Conservation (phyloP, 2,797 vertebrate species). For the Diceros bicornis region DNA sequence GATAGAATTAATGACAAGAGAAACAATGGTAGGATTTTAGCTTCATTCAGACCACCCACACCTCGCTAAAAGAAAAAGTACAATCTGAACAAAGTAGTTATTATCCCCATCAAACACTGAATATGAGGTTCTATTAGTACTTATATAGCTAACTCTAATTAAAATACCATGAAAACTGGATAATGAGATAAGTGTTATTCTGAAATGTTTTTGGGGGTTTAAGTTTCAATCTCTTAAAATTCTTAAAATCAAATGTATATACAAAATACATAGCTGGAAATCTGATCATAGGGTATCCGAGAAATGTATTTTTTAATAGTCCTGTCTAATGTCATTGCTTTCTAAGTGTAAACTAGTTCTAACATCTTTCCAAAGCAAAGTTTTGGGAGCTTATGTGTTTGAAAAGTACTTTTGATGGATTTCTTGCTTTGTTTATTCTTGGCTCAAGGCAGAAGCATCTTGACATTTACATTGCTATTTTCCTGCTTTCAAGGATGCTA, state of each 20-base stretch:
- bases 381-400: slow-evolving; percentile 50
- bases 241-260: background rate
- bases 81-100: slow-evolving; percentile 60
- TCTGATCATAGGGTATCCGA: background rate
- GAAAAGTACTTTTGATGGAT: slow-evolving; percentile 66
- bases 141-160: slow-evolving; percentile 49
- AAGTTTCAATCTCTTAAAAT: slow-evolving; percentile 24
- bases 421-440: slow-evolving; percentile 73
- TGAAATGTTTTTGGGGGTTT: background rate
- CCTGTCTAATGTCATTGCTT: slow-evolving; percentile 1
- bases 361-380: slow-evolving; percentile 47
- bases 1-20: slow-evolving; percentile 67
- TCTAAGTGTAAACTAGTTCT: background rate
- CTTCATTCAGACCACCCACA: slow-evolving; percentile 71
- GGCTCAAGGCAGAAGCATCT: slow-evolving; percentile 59
- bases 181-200: slow-evolving; percentile 56
- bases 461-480: slow-evolving; percentile 78
- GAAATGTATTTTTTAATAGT: slow-evolving; percentile 36
- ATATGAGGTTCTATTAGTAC: slow-evolving; percentile 20
- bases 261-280: background rate
- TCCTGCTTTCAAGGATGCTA: slow-evolving; percentile 58
- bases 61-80: slow-evolving; percentile 48
- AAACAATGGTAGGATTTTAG: slow-evolving; percentile 71
- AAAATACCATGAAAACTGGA: slow-evolving; percentile 59
- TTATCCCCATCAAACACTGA: slow-evolving; percentile 68